Conservation (phyloP, 2,888 invertebrate species). For the Atethmia centrago region DNA sequence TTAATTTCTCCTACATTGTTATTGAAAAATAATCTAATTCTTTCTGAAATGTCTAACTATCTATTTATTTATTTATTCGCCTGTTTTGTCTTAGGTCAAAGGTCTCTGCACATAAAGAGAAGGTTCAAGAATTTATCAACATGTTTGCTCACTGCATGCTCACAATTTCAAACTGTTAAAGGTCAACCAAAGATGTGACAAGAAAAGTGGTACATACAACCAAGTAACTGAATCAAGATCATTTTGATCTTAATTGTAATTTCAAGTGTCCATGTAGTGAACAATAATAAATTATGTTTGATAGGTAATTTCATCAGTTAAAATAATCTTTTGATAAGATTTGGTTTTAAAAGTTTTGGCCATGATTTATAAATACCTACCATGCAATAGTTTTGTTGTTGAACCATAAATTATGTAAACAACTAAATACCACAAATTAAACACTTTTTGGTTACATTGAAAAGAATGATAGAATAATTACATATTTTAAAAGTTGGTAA, state of each 20-base stretch:
- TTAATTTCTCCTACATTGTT: not conserved
- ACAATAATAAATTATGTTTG: not conserved
- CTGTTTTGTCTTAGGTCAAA: not conserved
- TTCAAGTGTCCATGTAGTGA: not conserved
- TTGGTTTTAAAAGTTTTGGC: not conserved
- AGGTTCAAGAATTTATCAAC: not conserved
- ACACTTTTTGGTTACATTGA: not conserved
- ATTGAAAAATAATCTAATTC: too few species aligned
- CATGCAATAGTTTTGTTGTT: not conserved
- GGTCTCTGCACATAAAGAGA: not conserved
- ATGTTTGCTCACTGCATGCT: too few species aligned
- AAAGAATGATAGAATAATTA: not conserved
- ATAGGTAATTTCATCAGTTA: not conserved
- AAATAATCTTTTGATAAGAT: slow-evolving; percentile 3
- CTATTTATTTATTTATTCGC: not conserved
- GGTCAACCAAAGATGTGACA: not conserved
- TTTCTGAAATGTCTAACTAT: not conserved
- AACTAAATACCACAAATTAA: not conserved
- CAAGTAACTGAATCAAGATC: not conserved
- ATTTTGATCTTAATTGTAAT: not conserved
- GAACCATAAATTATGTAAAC: not conserved
- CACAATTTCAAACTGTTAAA: not conserved
- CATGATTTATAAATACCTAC: not conserved
- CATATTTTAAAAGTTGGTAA: too few species aligned
- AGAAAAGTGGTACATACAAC: too few species aligned